phyloP scores from a whole-genome alignment of 2,797 vertebrate genomes.

The Bucorvus abyssinicus region DNA sequence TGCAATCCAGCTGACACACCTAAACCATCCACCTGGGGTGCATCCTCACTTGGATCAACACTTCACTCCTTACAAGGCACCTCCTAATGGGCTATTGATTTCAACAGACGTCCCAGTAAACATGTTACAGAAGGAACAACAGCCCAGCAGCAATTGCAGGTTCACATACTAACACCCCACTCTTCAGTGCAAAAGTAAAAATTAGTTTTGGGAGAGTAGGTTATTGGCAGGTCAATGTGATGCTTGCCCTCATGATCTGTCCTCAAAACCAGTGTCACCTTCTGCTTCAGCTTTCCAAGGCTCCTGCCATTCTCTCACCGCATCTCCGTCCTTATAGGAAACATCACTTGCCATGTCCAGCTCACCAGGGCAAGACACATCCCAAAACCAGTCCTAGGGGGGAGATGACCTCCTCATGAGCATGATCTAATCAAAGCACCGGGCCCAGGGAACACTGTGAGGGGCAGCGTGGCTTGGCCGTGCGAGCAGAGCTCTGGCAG shows the following conservation, averaged over 20 bases:
- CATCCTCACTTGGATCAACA: not conserved
- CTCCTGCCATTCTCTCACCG: accelerated
- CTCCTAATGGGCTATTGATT: not conserved
- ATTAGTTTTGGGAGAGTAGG: not conserved
- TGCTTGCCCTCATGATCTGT: not conserved
- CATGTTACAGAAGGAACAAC: not conserved
- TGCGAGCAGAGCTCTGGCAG: accelerated
- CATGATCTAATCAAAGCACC: accelerated
- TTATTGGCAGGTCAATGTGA: not conserved
- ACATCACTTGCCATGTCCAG: not conserved
- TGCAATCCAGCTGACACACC: not conserved
- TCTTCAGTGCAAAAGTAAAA: not conserved
- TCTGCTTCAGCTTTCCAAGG: not conserved
- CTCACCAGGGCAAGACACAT: not conserved
- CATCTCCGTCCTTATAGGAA: not conserved
- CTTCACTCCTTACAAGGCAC: not conserved
- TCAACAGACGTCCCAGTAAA: not conserved
- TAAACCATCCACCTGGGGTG: not conserved
- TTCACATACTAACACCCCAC: accelerated
- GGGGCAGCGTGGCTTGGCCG: not conserved
- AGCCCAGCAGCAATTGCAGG: not conserved
- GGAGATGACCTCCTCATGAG: accelerated
- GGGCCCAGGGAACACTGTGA: accelerated
- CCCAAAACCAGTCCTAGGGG: not conserved
- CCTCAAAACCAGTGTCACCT: not conserved